These are phyloP conservation scores for Proterorhinus semilunaris DNA, from an alignment of 2,113 vertebrate species.

Conservation along the genomic window DNA sequence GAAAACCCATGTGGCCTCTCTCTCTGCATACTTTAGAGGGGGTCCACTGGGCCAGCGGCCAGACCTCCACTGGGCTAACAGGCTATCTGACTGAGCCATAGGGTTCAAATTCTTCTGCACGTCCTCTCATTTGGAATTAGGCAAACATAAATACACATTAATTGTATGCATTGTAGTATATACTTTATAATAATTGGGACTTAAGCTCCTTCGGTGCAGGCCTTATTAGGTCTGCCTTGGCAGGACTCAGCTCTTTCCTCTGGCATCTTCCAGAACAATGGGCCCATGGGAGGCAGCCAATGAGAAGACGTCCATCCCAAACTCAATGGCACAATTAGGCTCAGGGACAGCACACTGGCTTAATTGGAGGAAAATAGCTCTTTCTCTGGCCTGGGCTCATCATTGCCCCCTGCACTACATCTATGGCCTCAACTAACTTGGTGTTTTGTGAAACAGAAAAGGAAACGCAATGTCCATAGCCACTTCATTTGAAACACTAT, in stretches of 20 bases:
- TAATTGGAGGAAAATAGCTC: conserved; percentile 76
- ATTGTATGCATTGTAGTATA: conserved; percentile 48
- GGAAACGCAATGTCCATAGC: conserved; percentile 7
- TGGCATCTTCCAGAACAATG: conserved; percentile 70
- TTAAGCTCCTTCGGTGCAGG: conserved; percentile 52
- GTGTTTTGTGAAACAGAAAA: conserved; percentile 16
- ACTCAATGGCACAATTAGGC: conserved; percentile 72
- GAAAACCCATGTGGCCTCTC: conserved; percentile 40
- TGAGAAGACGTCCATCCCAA: conserved; percentile 63
- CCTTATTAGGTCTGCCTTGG: conserved; percentile 69
- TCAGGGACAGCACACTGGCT: conserved; percentile 68
- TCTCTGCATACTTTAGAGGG: conserved; percentile 43
- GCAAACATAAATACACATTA: conserved; percentile 13
- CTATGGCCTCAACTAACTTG: conserved; percentile 35
- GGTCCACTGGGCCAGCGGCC: conserved; percentile 43
- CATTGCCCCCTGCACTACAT: conserved; percentile 44
- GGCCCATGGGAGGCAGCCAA: conserved; percentile 69
- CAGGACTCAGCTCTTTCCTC: conserved; percentile 56
- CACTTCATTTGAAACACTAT: not conserved
- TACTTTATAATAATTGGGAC: conserved; percentile 68
- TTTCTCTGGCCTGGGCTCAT: conserved; percentile 58
- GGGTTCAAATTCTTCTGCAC: conserved; percentile 6
- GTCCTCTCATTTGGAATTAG: conserved; percentile 31
- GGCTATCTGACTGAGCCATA: conserved; percentile 33
- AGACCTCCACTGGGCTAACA: conserved; percentile 35